Conservation (phyloP, 1,140 invertebrate species). For the Platyura marginata region DNA sequence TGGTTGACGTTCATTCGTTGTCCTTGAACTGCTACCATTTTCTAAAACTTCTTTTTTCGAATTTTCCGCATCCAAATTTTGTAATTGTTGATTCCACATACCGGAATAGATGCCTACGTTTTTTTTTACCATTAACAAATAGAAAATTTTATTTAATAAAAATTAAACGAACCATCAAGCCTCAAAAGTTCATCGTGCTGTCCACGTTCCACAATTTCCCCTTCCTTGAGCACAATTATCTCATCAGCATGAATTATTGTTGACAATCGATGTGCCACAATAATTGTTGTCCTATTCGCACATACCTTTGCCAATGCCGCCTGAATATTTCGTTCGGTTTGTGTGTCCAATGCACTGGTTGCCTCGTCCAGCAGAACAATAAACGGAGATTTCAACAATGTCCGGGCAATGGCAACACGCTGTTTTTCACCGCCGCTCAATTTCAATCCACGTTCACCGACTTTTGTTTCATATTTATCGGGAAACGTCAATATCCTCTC, state of each 20-base stretch:
- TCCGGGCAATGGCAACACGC: slow-evolving; percentile 76
- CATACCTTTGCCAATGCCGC: slow-evolving; percentile 55
- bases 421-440: slow-evolving; percentile 86
- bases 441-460: slow-evolving; percentile 60
- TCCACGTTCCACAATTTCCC: slow-evolving; percentile 80
- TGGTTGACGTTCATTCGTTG: too few species aligned
- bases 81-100: slow-evolving; percentile 80
- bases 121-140: too few species aligned
- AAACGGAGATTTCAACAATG: slow-evolving; percentile 70
- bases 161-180: neutral
- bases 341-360: slow-evolving; percentile 67
- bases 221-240: slow-evolving; percentile 78
- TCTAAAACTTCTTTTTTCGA: neutral
- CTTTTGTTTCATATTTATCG: slow-evolving; percentile 69
- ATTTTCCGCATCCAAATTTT: slow-evolving; percentile 29
- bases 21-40: too few species aligned
- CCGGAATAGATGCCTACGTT: slow-evolving; percentile 36
- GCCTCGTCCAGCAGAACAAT: slow-evolving; percentile 83
- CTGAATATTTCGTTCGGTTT: slow-evolving; percentile 72
- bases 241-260: slow-evolving; percentile 87
- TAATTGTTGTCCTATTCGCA: slow-evolving; percentile 73
- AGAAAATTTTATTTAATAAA: too few species aligned
- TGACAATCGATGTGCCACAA: slow-evolving; percentile 82
- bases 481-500: slow-evolving; percentile 80
- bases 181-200: slow-evolving; percentile 63